These are phyloP conservation scores for Hypocryptadius cinnamomeus DNA, from an alignment of 2,113 vertebrate genomes.

Conservation along the genomic window DNA sequence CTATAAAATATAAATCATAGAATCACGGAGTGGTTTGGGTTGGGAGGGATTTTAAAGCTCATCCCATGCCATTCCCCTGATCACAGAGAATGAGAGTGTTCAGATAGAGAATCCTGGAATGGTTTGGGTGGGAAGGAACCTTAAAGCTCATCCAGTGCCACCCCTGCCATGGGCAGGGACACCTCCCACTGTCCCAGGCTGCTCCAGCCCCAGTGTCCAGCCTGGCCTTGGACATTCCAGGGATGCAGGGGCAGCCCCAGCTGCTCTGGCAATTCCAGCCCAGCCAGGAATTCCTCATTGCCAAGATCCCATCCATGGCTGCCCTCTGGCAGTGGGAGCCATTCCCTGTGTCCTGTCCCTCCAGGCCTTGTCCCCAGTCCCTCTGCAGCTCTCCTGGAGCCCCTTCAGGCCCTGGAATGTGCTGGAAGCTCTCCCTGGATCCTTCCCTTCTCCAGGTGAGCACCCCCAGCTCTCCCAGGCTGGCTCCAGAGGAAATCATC, in stretches of 20 bases:
- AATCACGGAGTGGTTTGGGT: not conserved
- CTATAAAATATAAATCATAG: not conserved
- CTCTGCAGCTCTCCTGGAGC: not conserved
- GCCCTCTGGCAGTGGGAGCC: not conserved
- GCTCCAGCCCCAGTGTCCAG: not conserved
- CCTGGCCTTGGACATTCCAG: not conserved
- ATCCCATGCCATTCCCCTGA: not conserved
- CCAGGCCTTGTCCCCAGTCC: not conserved
- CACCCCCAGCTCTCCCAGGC: not conserved
- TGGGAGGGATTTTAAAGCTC: not conserved
- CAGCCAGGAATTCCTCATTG: not conserved
- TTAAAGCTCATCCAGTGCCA: rapidly evolving
- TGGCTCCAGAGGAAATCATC: not conserved
- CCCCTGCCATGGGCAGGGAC: not conserved
- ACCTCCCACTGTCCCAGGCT: rapidly evolving
- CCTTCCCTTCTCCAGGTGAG: not conserved
- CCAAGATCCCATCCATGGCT: not conserved
- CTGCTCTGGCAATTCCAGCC: not conserved
- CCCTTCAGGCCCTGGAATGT: rapidly evolving
- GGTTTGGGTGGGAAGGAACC: not conserved
- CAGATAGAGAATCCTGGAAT: not conserved
- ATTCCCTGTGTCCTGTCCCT: not conserved
- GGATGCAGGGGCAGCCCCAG: not conserved
- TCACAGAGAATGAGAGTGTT: not conserved
- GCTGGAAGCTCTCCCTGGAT: rapidly evolving